A percentile compares a stretch with the other conserved stretches of the same genome.
phyloP scores from a whole-genome alignment of 2,797 vertebrate species.

The Furcifer pardalis region DNA sequence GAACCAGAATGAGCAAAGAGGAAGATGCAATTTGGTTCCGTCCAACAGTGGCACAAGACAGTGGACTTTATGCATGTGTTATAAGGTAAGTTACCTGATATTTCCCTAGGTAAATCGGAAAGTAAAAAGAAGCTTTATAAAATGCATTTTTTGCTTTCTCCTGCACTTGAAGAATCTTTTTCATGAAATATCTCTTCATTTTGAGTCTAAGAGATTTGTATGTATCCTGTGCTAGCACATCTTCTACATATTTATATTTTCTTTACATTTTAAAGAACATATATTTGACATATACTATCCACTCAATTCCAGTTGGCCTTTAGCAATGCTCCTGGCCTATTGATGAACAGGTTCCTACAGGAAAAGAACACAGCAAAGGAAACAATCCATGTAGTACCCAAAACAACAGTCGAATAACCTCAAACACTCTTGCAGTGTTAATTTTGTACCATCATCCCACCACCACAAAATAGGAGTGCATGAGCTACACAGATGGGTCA shows the following conservation, averaged over 20 bases:
- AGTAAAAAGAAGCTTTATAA: constrained; percentile 7
- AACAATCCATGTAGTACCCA: background rate
- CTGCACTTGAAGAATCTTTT: background rate
- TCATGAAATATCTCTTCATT: background rate
- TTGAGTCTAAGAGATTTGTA: background rate
- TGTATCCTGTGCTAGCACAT: background rate
- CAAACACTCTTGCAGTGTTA: too few relatives aligned
- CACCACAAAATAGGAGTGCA: too few relatives aligned
- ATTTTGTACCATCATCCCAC: too few relatives aligned
- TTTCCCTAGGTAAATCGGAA: constrained; percentile 15
- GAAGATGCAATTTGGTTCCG: constrained; percentile 99
- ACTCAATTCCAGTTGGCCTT: background rate
- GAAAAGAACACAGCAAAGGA: too few relatives aligned
- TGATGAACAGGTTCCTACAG: too few relatives aligned
- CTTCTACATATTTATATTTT: background rate
- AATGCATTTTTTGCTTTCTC: background rate
- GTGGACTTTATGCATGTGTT: constrained; percentile 96
- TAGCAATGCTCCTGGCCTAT: background rate
- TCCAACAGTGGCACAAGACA: constrained; percentile 92
- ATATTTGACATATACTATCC: background rate
- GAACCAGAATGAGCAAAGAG: constrained; percentile 96
- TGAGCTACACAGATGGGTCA: too few relatives aligned
- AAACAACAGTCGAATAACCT: too few relatives aligned
- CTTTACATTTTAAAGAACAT: background rate
- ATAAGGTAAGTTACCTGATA: constrained; percentile 84